Conservation (phyloP, 2,113 vertebrate genomes). For the Coryphaenoides rupestris region DNA sequence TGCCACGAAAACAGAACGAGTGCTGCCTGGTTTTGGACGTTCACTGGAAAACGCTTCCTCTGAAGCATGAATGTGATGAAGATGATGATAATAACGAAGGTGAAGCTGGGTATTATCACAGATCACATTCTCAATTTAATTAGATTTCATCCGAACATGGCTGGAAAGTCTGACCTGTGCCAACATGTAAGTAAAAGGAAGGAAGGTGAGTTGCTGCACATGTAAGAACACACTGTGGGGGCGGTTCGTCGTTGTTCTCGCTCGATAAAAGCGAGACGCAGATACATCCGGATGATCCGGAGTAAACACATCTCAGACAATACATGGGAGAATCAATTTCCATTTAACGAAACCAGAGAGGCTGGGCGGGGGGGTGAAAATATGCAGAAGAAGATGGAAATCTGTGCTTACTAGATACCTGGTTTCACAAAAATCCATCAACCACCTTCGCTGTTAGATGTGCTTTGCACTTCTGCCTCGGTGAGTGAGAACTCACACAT, state of each 20-base stretch:
- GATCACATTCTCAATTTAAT: conserved; percentile 52
- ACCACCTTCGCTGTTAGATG: no score
- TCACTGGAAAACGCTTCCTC: conserved; percentile 47
- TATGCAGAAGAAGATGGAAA: conserved; percentile 39
- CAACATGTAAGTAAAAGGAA: conserved; percentile 51
- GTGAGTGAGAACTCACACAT: no score
- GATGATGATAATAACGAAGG: conserved; percentile 38
- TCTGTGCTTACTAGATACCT: conserved; percentile 47
- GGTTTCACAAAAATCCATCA: conserved; percentile 11
- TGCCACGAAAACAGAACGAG: conserved; percentile 18
- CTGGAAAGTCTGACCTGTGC: conserved; percentile 33
- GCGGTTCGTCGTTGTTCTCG: conserved; percentile 45
- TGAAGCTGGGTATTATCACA: conserved; percentile 53
- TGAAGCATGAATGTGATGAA: neutral
- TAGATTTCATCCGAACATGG: conserved; percentile 13
- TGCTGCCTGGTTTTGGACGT: neutral
- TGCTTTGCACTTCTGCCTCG: no score
- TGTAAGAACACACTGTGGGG: conserved; percentile 41
- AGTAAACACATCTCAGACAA: conserved; percentile 38
- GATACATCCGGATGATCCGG: conserved; percentile 26
- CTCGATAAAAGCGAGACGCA: conserved; percentile 32
- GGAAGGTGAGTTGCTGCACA: conserved; percentile 44
- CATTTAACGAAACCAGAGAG: conserved; percentile 27
- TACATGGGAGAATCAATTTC: conserved; percentile 26
- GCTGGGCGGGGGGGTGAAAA: conserved; percentile 11